Evolutionary conservation across 2,888 invertebrate genomes (phyloP).

Genomic region (Drosophila barbarae): DNA sequence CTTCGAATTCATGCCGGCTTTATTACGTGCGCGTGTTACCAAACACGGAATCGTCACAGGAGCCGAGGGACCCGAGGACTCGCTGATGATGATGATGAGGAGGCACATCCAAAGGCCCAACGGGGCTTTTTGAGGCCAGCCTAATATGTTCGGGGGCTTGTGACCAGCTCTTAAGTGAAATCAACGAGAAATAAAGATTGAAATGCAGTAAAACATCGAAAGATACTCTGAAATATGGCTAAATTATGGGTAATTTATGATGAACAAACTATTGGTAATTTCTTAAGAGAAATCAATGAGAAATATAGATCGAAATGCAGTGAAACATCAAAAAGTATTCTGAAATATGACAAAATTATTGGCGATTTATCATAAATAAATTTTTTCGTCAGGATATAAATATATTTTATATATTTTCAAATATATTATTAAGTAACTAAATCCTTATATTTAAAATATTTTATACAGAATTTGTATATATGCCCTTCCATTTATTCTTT

Average conservation of each 20-base stretch:
- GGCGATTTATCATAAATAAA: not conserved
- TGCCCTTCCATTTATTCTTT: too few relatives aligned
- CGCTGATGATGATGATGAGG: constrained; percentile 51
- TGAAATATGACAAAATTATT: not conserved
- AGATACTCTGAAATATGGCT: constrained; percentile 13
- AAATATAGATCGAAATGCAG: constrained; percentile 32
- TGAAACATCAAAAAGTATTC: constrained; percentile 12
- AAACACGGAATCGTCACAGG: constrained; percentile 36
- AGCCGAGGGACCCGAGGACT: constrained; percentile 25
- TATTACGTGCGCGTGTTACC: constrained; percentile 61
- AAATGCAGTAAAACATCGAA: constrained; percentile 5
- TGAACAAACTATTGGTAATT: too few relatives aligned
- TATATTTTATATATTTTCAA: too few relatives aligned
- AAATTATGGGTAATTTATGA: not conserved
- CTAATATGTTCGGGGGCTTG: constrained; percentile 69
- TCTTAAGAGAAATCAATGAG: constrained; percentile 70
- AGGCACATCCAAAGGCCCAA: constrained; percentile 52
- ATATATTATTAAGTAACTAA: too few relatives aligned
- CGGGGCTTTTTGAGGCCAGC: constrained; percentile 30
- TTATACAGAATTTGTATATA: too few relatives aligned
- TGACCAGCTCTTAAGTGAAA: constrained; percentile 66
- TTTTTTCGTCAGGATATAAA: too few relatives aligned
- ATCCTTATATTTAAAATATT: too few relatives aligned
- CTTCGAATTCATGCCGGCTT: constrained; percentile 24
- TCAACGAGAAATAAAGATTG: constrained; percentile 55